Evolutionary conservation across 1,140 invertebrate genomes (phyloP).

Genomic region (Thereuonema tuberculata): DNA sequence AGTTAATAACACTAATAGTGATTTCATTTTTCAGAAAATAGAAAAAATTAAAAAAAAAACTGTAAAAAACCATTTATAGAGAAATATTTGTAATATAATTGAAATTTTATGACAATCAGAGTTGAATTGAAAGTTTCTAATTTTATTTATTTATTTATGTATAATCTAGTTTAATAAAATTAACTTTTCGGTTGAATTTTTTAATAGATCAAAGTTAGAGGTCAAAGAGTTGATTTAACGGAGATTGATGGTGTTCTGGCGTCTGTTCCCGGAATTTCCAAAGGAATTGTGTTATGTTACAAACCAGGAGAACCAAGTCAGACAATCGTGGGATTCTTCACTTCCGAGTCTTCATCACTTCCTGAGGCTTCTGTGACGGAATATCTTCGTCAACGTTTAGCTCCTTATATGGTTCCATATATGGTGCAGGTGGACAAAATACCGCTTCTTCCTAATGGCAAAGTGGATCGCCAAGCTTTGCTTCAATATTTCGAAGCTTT

Average conservation of each 20-base stretch:
- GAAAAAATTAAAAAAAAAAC: too few species aligned
- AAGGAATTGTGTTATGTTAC: conserved; percentile 58
- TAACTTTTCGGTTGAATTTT: too few species aligned
- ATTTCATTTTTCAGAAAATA: too few species aligned
- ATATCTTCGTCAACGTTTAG: conserved; percentile 9
- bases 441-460: conserved; percentile 67
- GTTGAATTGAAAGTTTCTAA: too few species aligned
- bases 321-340: conserved; percentile 26
- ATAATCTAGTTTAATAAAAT: too few species aligned
- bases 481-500: conserved; percentile 46
- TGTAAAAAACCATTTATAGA: too few species aligned
- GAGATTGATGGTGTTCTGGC: conserved; percentile 59
- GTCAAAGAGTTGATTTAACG: conserved; percentile 65
- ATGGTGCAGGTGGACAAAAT: conserved; percentile 54
- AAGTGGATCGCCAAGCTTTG: conserved; percentile 61
- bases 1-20: too few species aligned
- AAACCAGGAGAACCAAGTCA: conserved; percentile 51
- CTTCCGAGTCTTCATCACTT: neutral
- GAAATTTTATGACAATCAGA: too few species aligned
- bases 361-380: conserved; percentile 5
- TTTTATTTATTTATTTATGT: too few species aligned
- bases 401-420: conserved; percentile 54
- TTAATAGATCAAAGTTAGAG: conserved; percentile 54
- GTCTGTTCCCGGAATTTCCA: conserved; percentile 41
- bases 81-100: too few species aligned